Evolutionary conservation across 2,888 invertebrate genomes (phyloP), one percentile per base, ranked within the genome.

Genomic region (Elmis aenea): DNA sequence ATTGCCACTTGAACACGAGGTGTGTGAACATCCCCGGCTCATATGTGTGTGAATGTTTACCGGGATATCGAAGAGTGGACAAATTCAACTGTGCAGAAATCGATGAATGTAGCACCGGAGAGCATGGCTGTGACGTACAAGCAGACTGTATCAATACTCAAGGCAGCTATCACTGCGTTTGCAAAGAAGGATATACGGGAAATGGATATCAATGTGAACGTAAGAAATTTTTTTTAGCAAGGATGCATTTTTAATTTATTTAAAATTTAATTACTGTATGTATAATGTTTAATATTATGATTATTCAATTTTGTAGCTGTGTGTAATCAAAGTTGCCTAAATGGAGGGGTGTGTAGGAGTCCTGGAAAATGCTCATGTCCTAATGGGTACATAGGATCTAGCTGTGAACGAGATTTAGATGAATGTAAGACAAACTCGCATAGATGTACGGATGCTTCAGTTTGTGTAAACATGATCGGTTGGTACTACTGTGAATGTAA

Each of bases 401-500:
- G 81, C 59, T 92, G 92, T 72, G 87, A 90, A 69, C 76, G 83
- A 46, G 92, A 91, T 71, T 74, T 86, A 58, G 86, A 92, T 72
- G 92, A 91, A 71, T 91, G 91, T 70, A 72, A 75, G 10, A 73
- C 78, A 48, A 77, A 79, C 45, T 71, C 77, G 33, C 79, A 83
- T 57, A 74, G 79, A 42, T 91, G 91, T 69, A 81, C 83, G 50
- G 74, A 77, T 50, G 79, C 83, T 51, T 85, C 89, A 31, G 73
- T 75, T 33, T 91, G 91, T 69, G 79, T 88, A 67, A 91, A 91
- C 70, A 85, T 85, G 75, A 88, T 88, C 24, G 91, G 91, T 52
- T 89, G 88, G 79, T 89, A 87, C 71, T 85, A 87, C 67, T 92
- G 92, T 69, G 81, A 85, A 54, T 91, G 91, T 67, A 79, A 81